A percentile compares a stretch with the other conserved stretches of the same genome.
Evolutionary conservation across 1,140 invertebrate species (phyloP).

Genomic region (Periplaneta americana): DNA sequence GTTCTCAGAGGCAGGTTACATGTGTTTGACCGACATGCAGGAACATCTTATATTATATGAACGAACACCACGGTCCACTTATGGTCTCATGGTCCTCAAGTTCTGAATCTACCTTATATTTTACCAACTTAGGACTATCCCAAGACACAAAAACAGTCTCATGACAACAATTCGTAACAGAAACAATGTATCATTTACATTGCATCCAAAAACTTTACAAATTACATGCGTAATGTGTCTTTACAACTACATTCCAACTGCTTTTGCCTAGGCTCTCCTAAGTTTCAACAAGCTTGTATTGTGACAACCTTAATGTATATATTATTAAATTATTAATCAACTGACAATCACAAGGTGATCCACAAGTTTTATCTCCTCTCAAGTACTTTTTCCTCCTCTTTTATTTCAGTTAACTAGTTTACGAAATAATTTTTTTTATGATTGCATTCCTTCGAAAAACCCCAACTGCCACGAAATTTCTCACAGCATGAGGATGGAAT

Average conservation of each 20-base stretch:
- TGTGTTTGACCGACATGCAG: neutral
- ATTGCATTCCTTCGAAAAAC: neutral
- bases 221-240: neutral
- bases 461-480: neutral
- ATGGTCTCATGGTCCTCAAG: neutral
- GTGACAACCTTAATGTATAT: neutral
- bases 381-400: neutral
- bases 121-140: neutral
- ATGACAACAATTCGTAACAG: neutral
- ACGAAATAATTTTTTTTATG: no score
- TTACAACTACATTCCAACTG: neutral
- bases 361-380: neutral
- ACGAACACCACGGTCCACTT: neutral
- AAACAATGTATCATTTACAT: neutral
- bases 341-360: neutral
- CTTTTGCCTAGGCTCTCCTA: neutral
- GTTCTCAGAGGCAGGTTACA: no score
- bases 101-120: neutral
- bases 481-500: neutral
- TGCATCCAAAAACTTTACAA: neutral
- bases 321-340: neutral
- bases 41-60: neutral
- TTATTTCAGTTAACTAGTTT: no score
- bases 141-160: neutral
- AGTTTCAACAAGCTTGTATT: neutral